phyloP scores from a whole-genome alignment of 1,140 invertebrate species.

The Pollicipes pollicipes region DNA sequence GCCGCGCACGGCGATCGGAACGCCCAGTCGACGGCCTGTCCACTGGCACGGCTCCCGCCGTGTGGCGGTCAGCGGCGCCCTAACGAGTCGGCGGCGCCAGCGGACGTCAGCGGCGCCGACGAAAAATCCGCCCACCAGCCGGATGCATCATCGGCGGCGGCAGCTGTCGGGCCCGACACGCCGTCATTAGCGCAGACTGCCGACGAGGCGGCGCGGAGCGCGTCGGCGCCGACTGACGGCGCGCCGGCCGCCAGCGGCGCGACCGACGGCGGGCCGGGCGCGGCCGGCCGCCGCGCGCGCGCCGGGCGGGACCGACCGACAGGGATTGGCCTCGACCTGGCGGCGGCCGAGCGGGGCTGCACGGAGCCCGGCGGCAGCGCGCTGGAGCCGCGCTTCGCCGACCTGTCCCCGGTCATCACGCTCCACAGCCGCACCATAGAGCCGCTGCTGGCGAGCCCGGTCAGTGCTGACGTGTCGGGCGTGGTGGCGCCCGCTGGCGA shows the following conservation, averaged over 20 bases:
- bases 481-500: too few relatives aligned
- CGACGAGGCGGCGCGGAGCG: not conserved
- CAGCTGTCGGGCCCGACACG: not conserved
- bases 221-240: not conserved
- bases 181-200: not conserved
- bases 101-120: not conserved
- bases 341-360: not conserved
- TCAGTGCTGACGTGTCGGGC: too few relatives aligned
- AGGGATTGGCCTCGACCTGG: too few relatives aligned
- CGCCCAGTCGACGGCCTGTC: not conserved
- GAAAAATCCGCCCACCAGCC: not conserved
- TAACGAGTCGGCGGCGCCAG: not conserved
- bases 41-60: too few relatives aligned
- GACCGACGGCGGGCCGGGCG: too few relatives aligned
- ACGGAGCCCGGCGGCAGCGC: not conserved
- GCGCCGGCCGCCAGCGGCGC: too few relatives aligned
- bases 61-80: not conserved
- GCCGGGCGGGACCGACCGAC: not conserved
- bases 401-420: not conserved
- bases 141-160: too few relatives aligned
- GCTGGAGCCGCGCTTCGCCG: not conserved
- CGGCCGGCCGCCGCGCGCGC: too few relatives aligned
- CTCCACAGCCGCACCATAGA: not conserved
- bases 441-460: not conserved
- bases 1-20: not conserved